Conservation (phyloP, 1,140 invertebrate genomes). For the Orius insidiosus region DNA sequence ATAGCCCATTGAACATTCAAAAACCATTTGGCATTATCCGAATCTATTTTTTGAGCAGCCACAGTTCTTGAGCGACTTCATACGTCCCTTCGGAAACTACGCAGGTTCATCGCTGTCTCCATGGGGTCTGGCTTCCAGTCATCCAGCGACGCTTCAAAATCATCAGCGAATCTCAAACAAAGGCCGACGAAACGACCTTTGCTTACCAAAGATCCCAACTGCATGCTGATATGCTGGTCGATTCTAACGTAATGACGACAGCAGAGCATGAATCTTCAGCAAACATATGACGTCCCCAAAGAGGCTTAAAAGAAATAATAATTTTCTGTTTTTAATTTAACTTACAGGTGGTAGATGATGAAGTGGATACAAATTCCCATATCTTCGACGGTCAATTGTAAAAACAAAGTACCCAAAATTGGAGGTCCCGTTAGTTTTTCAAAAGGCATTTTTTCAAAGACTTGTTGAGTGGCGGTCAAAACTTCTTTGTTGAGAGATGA, state of each 20-base stretch:
- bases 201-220: conserved; percentile 56
- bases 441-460: conserved; percentile 54
- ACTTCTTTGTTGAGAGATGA: conserved; percentile 75
- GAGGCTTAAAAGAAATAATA: conserved; percentile 8
- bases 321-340: conserved; percentile 21
- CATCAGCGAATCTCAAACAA: conserved; percentile 85
- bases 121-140: conserved; percentile 89
- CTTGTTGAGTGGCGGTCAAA: conserved; percentile 60
- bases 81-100: conserved; percentile 96
- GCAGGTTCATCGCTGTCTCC: conserved; percentile 76
- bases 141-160: conserved; percentile 88
- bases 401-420: conserved; percentile 73
- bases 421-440: conserved; percentile 56
- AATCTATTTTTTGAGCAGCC: conserved; percentile 49
- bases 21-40: conserved; percentile 91
- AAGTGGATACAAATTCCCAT: conserved; percentile 87
- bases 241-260: conserved; percentile 85
- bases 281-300: conserved; percentile 39
- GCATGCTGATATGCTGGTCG: conserved; percentile 78
- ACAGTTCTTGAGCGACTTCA: conserved; percentile 83
- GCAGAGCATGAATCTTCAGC: conserved; percentile 75
- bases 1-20: conserved; percentile 97
- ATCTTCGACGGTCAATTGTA: conserved; percentile 89
- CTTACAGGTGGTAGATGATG: conserved; percentile 52
- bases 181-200: conserved; percentile 65